Conservation (phyloP, 1,140 invertebrate genomes). For the Ceratoteleas bidentatus region DNA sequence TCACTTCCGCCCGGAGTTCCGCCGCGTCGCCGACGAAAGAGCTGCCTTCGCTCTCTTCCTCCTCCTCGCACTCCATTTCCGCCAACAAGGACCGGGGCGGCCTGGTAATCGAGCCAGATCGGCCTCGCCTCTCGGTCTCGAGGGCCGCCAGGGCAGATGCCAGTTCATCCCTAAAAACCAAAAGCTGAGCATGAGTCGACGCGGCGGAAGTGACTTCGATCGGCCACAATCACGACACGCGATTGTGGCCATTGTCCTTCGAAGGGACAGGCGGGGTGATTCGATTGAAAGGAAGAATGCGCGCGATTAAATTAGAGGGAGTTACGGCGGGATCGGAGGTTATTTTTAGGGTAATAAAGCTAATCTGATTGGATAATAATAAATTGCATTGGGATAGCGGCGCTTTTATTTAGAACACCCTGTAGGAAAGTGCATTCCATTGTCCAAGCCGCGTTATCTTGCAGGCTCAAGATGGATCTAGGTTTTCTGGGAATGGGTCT, state of each 20-base stretch:
- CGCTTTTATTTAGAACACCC: neutral
- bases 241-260: too few relatives aligned
- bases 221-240: too few relatives aligned
- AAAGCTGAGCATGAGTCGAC: neutral
- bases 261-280: too few relatives aligned
- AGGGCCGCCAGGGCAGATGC: conserved; percentile 73
- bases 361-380: neutral
- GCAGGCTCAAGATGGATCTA: neutral
- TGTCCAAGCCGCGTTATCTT: neutral
- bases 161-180: conserved; percentile 75
- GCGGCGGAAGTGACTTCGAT: neutral
- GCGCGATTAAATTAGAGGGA: too few relatives aligned
- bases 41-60: conserved; percentile 74
- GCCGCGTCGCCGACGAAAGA: conserved; percentile 80
- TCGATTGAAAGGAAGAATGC: too few relatives aligned
- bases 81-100: conserved; percentile 85
- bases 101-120: conserved; percentile 76
- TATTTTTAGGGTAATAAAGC: neutral
- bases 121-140: conserved; percentile 70
- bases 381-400: neutral
- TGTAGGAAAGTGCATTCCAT: neutral
- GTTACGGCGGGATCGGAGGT: neutral
- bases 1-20: conserved; percentile 84
- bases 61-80: conserved; percentile 87
- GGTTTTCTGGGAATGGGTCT: conserved; percentile 2